Percentiles rank a stretch among this genome's conserved stretches.
Conservation (phyloP, 2,888 invertebrate genomes). For the Zygogramma bicolorata region DNA sequence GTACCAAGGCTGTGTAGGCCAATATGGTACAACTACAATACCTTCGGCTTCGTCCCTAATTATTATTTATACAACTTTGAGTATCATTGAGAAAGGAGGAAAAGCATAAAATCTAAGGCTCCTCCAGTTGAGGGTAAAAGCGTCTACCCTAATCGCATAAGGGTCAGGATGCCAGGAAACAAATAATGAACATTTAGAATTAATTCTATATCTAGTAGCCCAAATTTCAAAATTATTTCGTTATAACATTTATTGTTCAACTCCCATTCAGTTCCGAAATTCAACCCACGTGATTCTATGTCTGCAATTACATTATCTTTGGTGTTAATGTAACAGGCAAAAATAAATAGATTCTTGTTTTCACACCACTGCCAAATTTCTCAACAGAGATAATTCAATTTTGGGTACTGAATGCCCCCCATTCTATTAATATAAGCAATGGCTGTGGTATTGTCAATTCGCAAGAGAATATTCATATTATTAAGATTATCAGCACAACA, state of each 20-base stretch:
- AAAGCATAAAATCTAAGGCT: conserved; percentile 28
- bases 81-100: conserved; percentile 26
- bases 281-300: background rate
- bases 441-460: no score
- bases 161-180: conserved; percentile 23
- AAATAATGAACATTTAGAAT: conserved; percentile 27
- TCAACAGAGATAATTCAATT: conserved; percentile 15
- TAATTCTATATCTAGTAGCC: conserved; percentile 14
- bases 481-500: conserved; percentile 16
- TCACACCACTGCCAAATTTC: conserved; percentile 36
- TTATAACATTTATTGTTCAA: background rate
- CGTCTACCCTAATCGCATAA: conserved; percentile 4
- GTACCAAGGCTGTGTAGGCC: conserved; percentile 23
- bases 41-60: conserved; percentile 23
- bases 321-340: conserved; percentile 28
- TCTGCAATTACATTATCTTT: conserved; percentile 23
- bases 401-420: conserved; percentile 23
- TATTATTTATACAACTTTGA: conserved; percentile 20
- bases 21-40: conserved; percentile 20
- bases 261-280: conserved; percentile 12
- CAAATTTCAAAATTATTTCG: background rate
- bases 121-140: conserved; percentile 22
- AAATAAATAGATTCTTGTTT: conserved; percentile 21
- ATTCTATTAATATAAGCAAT: conserved; percentile 31
- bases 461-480: conserved; percentile 7